phyloP scores from a whole-genome alignment of 2,888 invertebrate genomes.

The Sinodicranocentrus sp. region DNA sequence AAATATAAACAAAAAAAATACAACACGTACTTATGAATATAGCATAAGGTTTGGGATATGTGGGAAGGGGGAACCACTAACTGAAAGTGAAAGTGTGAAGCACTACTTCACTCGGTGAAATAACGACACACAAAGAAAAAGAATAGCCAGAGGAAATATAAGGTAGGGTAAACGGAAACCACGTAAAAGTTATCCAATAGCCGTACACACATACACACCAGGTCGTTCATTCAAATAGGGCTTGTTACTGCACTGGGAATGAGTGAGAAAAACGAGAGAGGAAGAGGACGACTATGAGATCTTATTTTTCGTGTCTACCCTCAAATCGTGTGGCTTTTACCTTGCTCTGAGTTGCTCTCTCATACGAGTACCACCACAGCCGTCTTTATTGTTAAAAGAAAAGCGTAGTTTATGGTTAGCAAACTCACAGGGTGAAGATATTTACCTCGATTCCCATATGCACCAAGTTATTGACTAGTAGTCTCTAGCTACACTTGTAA shows the following conservation, averaged over 20 bases:
- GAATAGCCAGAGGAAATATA: conserved; percentile 43
- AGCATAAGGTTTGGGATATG: conserved; percentile 30
- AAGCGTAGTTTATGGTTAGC: conserved; percentile 42
- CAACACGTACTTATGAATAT: background rate
- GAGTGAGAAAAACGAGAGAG: conserved; percentile 17
- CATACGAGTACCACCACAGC: no score
- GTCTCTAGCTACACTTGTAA: background rate
- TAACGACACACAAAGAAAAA: background rate
- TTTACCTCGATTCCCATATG: conserved; percentile 27
- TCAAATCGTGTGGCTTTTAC: conserved; percentile 56
- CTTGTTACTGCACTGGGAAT: conserved; percentile 48
- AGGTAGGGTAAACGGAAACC: conserved; percentile 50
- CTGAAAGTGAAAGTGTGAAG: conserved; percentile 36
- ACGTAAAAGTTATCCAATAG: conserved; percentile 52
- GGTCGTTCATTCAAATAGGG: conserved; percentile 57
- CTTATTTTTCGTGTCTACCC: conserved; percentile 20
- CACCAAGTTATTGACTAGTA: background rate
- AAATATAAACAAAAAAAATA: conserved; percentile 23
- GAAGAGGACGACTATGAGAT: conserved; percentile 35
- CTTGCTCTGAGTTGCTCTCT: background rate
- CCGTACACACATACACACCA: background rate
- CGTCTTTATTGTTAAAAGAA: conserved; percentile 23
- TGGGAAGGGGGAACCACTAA: conserved; percentile 24
- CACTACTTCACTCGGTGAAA: background rate
- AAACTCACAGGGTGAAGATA: background rate